Evolutionary conservation across 2,888 invertebrate species (phyloP).

Genomic region (Ceratothoa steindachneri): DNA sequence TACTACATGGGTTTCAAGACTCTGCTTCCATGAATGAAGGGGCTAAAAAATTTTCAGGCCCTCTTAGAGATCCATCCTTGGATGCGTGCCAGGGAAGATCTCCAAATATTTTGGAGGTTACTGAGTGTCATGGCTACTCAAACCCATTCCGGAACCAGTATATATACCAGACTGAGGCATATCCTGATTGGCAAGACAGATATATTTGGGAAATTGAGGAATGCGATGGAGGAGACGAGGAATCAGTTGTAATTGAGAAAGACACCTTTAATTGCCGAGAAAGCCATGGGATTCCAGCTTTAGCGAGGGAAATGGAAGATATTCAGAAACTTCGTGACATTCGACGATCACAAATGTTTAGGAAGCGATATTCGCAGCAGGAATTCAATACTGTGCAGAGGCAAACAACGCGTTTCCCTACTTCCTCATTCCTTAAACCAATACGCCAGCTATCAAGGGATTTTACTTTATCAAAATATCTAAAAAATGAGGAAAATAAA

Average conservation of each 20-base stretch:
- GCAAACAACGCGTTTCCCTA: too few species aligned
- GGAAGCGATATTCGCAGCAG: not conserved
- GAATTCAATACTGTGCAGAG: not conserved
- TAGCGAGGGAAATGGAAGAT: conserved; percentile 7
- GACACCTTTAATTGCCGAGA: not conserved
- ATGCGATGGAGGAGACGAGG: conserved; percentile 27
- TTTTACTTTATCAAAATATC: not conserved
- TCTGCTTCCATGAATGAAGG: not conserved
- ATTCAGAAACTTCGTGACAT: not conserved
- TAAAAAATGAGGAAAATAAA: not conserved
- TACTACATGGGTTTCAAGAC: conserved; percentile 22
- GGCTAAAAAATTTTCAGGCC: not conserved
- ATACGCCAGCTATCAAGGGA: not conserved
- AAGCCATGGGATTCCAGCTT: not conserved
- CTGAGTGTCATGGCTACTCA: conserved; percentile 32
- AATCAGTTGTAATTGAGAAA: not conserved
- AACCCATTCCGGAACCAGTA: conserved; percentile 40
- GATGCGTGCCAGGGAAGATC: conserved; percentile 26
- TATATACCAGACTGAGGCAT: conserved; percentile 1
- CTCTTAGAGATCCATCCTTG: conserved; percentile 18
- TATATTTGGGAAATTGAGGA: conserved; percentile 42
- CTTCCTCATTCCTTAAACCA: not conserved
- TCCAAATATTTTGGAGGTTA: conserved; percentile 6
- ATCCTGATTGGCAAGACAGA: conserved; percentile 14
- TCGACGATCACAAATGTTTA: conserved; percentile 2